Base-by-base conservation (phyloP, 2,888 invertebrate genomes). In the Lissonota sp. region DNA sequence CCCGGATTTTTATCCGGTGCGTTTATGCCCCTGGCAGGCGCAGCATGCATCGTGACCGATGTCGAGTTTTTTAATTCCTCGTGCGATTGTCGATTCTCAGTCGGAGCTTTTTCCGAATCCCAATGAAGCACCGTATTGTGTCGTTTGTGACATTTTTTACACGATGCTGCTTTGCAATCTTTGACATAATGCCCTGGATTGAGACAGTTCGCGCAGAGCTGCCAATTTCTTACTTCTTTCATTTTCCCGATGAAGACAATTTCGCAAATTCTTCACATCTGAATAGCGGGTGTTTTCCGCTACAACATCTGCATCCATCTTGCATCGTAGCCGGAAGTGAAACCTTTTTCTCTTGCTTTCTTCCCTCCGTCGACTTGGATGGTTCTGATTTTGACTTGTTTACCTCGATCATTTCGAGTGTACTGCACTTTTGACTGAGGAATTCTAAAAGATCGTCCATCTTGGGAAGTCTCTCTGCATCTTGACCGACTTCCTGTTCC, bases 401-500 rank as follows among this genome's bases (percentile, higher is more conserved):
- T 44, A 8, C 1, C 46, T 70, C 69, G 6, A 58, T 58, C 69
- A 58, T 70, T 39, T 58, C 58, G 12, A 70, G 3, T 1, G 58
- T 58, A 37, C 46, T 70, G 12, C 69, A 70, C 8, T 58, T 70
- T 6, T 70, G 57, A 46, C 26, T 46, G n/a, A 70, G 69, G 57
- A 70, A 58, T 26, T 70, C 69, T 8, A 70, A 58, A 26, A 70
- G 37, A 10, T 70, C 69, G 3, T 49, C 58, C 69, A 70, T 70
- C 5, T 44, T 70, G 37, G 69, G 57, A 39, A 70, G 6, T 49
- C n/a, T 70, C 10, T 70, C 49, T 49, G 57, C 16, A 46, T 70
- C 69, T n/a, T 70, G 69, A 58, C 69, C 69, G 57, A 70, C 39
- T 49, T 70, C 69, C 46, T 70, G 69, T 46, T 70, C 69, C 69